Conservation (phyloP, 2,797 vertebrate genomes). For the Echiichthys vipera region DNA sequence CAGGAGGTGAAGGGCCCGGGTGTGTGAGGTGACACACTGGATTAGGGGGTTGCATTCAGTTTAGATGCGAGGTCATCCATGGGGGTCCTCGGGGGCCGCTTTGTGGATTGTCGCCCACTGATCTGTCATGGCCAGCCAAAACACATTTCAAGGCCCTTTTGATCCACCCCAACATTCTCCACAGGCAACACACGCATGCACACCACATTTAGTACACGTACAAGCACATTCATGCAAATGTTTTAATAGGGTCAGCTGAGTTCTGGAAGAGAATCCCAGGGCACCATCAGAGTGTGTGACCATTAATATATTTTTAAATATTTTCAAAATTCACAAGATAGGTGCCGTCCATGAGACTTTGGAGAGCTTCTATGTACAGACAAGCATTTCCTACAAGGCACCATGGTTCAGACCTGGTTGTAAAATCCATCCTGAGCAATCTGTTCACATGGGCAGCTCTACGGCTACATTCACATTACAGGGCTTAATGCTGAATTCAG, state of each 20-base stretch:
- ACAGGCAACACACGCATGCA: conserved; percentile 43
- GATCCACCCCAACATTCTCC: conserved; percentile 63
- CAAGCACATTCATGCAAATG: conserved; percentile 45
- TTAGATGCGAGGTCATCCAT: conserved; percentile 63
- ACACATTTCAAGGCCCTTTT: conserved; percentile 72
- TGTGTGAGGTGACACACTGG: conserved; percentile 75
- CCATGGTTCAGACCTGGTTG: no score
- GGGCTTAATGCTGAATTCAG: no score
- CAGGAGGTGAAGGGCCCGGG: conserved; percentile 67
- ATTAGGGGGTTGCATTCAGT: conserved; percentile 73
- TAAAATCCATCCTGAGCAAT: no score
- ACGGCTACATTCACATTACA: no score
- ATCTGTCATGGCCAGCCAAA: conserved; percentile 72
- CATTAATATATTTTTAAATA: no score
- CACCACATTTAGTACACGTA: conserved; percentile 36
- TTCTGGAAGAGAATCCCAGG: conserved; percentile 33
- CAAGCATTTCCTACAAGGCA: no score
- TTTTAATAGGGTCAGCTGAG: conserved; percentile 56
- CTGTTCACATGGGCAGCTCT: no score
- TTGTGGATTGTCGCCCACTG: conserved; percentile 64
- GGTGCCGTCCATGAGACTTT: not conserved
- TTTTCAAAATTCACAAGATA: conserved; percentile 13
- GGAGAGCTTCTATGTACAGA: not conserved
- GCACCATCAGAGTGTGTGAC: conserved; percentile 16
- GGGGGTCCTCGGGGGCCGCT: conserved; percentile 57